phyloP scores from a whole-genome alignment of 1,140 invertebrate species.

The Brevipalpus yothersi region DNA sequence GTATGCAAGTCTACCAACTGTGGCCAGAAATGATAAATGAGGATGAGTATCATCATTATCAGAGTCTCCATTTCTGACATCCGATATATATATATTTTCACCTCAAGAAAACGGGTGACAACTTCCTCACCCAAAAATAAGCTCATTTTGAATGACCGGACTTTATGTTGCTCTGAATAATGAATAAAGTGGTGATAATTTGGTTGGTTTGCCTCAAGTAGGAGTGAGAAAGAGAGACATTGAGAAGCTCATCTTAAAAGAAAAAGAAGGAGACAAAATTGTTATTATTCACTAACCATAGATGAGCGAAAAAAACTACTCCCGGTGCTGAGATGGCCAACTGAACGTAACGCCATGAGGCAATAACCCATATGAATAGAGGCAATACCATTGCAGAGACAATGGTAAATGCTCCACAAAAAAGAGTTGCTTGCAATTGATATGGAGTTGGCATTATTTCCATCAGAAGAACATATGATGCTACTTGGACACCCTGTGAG shows the following conservation, averaged over 20 bases:
- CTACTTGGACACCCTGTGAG: slow-evolving; percentile 15
- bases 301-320: slow-evolving; percentile 19
- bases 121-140: too few relatives aligned
- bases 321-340: slow-evolving; percentile 22
- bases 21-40: too few relatives aligned
- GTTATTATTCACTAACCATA: slow-evolving; percentile 15
- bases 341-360: slow-evolving; percentile 25
- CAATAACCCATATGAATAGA: slow-evolving; percentile 15
- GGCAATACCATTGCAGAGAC: slow-evolving; percentile 2
- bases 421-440: slow-evolving; percentile 24
- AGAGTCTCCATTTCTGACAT: too few relatives aligned
- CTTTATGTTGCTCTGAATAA: too few relatives aligned
- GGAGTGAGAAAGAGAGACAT: not conserved
- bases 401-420: not conserved
- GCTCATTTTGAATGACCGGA: too few relatives aligned
- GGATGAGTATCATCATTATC: too few relatives aligned
- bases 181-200: not conserved
- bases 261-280: not conserved
- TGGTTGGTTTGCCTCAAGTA: too few relatives aligned
- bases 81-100: too few relatives aligned
- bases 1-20: too few relatives aligned
- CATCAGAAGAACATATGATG: slow-evolving; percentile 21
- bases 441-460: slow-evolving; percentile 26
- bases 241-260: not conserved
- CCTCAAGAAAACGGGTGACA: too few relatives aligned